Percentiles rank a stretch among this genome's conserved stretches.
phyloP scores from a whole-genome alignment of 2,113 vertebrate species.

The Sclerurus mexicanus region DNA sequence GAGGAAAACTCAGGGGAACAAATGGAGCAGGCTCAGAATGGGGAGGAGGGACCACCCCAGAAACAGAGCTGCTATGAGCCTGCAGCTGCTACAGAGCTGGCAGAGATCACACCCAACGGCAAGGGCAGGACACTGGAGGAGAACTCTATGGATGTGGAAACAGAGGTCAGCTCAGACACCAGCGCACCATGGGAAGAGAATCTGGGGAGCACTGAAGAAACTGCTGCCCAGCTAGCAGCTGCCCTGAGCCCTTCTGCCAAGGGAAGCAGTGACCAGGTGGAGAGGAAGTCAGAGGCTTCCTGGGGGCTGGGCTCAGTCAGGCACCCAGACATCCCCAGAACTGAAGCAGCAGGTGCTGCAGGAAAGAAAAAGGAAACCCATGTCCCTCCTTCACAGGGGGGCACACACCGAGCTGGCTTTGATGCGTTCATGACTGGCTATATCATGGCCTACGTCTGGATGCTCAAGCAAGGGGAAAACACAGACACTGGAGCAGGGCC shows the following conservation, averaged over 20 bases:
- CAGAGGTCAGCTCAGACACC: background rate
- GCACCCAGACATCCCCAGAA: background rate
- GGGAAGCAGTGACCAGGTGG: background rate
- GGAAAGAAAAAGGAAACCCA: background rate
- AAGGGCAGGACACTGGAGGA: background rate
- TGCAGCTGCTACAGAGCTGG: background rate
- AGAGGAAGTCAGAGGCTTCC: background rate
- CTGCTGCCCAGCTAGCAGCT: background rate
- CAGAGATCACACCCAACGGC: background rate
- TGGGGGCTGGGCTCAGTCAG: background rate
- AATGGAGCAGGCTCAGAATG: background rate
- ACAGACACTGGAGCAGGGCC: background rate
- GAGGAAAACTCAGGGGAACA: background rate
- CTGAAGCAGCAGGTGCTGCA: background rate
- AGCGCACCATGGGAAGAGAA: background rate
- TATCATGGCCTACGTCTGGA: slow-evolving; percentile 84
- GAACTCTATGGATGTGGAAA: background rate
- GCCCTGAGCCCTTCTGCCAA: background rate
- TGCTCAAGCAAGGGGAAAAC: slow-evolving; percentile 58
- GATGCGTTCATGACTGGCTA: slow-evolving; percentile 98
- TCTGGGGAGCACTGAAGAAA: background rate
- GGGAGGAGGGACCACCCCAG: slow-evolving; percentile 55
- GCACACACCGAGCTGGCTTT: slow-evolving; percentile 91
- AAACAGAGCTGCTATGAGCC: slow-evolving; percentile 66
- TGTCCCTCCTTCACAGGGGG: slow-evolving; percentile 9